Percentiles rank a stretch among this genome's conserved stretches.
Evolutionary conservation across 1,140 invertebrate genomes (phyloP).

Genomic region (Pseudomyrmex gracilis): DNA sequence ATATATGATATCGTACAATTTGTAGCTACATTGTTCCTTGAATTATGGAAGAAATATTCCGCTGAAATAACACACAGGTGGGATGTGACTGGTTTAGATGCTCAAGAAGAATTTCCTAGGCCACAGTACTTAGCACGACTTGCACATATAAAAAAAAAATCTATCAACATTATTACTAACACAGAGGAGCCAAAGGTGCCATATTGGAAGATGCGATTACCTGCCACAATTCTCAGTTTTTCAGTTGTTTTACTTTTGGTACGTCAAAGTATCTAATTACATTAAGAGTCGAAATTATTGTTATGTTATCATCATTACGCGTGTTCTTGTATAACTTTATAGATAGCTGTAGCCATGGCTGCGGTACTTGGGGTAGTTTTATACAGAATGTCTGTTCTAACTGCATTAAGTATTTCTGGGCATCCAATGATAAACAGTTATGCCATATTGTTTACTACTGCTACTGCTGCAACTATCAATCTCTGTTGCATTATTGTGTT

Average conservation of each 20-base stretch:
- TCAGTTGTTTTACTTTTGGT: slow-evolving; percentile 93
- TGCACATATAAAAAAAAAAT: slow-evolving; percentile 89
- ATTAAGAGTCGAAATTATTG: neutral
- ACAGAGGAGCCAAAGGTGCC: slow-evolving; percentile 93
- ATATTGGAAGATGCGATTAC: slow-evolving; percentile 94
- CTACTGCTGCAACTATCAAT: slow-evolving; percentile 95
- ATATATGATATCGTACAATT: slow-evolving; percentile 40
- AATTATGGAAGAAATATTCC: slow-evolving; percentile 97
- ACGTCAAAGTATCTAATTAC: slow-evolving; percentile 61
- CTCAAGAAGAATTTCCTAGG: slow-evolving; percentile 94
- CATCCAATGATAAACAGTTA: slow-evolving; percentile 89
- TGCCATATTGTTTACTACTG: slow-evolving; percentile 92
- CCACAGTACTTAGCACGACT: slow-evolving; percentile 92
- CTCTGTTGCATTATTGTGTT: slow-evolving; percentile 94
- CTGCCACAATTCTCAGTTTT: slow-evolving; percentile 93
- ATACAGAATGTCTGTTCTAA: slow-evolving; percentile 95
- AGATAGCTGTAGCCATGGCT: slow-evolving; percentile 92
- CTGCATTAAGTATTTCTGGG: slow-evolving; percentile 88
- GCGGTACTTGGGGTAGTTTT: slow-evolving; percentile 96
- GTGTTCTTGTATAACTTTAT: slow-evolving; percentile 65
- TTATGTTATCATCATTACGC: neutral
- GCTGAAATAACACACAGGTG: slow-evolving; percentile 96
- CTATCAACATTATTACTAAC: slow-evolving; percentile 91
- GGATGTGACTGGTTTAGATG: slow-evolving; percentile 95
- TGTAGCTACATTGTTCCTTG: slow-evolving; percentile 93